Evolutionary conservation across 2,113 vertebrate species (phyloP).

Genomic region (Phoxinus phoxinus): DNA sequence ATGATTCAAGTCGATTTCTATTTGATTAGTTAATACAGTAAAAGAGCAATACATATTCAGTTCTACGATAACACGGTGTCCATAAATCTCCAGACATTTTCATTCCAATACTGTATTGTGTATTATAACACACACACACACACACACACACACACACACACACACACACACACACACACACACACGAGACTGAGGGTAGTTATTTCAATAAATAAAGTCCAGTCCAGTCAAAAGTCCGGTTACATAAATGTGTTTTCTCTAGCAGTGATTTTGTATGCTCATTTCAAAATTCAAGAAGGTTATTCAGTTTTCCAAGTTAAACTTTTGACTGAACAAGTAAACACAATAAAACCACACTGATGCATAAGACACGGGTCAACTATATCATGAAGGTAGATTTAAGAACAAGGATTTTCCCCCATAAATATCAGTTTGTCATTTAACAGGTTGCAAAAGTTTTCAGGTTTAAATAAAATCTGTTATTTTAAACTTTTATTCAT

Average conservation of each 20-base stretch:
- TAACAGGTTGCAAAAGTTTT: neutral
- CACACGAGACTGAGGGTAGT: neutral
- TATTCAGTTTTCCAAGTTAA: neutral
- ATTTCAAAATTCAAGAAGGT: neutral
- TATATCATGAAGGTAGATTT: neutral
- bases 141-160: neutral
- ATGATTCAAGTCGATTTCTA: neutral
- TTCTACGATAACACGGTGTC: neutral
- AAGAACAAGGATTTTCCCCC: neutral
- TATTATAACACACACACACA: neutral
- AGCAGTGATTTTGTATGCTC: neutral
- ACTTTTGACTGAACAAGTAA: neutral
- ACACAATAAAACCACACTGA: neutral
- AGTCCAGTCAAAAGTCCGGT: neutral
- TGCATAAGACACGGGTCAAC: neutral
- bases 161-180: neutral
- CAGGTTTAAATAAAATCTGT: neutral
- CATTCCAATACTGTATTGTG: neutral
- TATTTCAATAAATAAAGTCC: neutral
- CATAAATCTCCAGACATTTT: neutral
- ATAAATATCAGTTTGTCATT: neutral
- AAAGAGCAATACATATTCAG: neutral
- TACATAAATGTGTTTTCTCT: neutral
- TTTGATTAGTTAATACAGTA: neutral
- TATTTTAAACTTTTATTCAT: neutral